Evolutionary conservation across 2,113 vertebrate genomes (phyloP), one percentile per base, ranked within the genome.

Genomic region (Trichechus manatus): DNA sequence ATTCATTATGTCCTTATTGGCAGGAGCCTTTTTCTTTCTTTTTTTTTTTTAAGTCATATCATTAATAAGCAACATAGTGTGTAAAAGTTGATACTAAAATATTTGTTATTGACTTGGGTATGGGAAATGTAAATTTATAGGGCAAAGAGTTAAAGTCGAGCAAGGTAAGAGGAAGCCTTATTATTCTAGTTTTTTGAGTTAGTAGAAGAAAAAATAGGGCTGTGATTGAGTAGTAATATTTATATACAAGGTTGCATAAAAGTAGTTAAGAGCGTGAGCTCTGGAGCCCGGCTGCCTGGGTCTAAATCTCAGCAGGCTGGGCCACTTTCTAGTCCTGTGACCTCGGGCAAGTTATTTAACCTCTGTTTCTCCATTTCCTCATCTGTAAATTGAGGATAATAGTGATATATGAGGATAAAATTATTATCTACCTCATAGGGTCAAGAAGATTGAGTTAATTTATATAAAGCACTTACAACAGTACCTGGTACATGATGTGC

Each of bases 141-240:
- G 22, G 29, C 22, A 72, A n/a, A 91, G 56, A 84, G 31, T 83
- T 90, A 22, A 50, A 88, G 15, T 87, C 79, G 27, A 90, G 9
- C 44, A 89, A 87, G 13, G 15, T 66, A 90, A 88, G 50, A 66
- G 66, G 42, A 96, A 95, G 36, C 47, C 50, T 31, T n/a, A 74
- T 88, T 91, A 75, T 89, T 93, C 66, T 92, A 81, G 64, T 11
- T 9, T 89, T 95, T 93, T 87, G 78, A 88, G 47, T 87, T 96
- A 31, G 78, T 25, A 11, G 64, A 79, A 87, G 63, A 25, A 47
- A 63, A 75, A 87, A 72, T 6, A 39, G 42, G 36, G 27, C 36
- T 74, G 19, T 75, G 53, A 27, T 87, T 74, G 66, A 82, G 9
- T 95, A 91, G 87, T 80, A 90, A 75, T 89, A 89, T 93, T 93